phyloP scores from a whole-genome alignment of 2,797 vertebrate genomes.

The Enteromius thamalakanensis region DNA sequence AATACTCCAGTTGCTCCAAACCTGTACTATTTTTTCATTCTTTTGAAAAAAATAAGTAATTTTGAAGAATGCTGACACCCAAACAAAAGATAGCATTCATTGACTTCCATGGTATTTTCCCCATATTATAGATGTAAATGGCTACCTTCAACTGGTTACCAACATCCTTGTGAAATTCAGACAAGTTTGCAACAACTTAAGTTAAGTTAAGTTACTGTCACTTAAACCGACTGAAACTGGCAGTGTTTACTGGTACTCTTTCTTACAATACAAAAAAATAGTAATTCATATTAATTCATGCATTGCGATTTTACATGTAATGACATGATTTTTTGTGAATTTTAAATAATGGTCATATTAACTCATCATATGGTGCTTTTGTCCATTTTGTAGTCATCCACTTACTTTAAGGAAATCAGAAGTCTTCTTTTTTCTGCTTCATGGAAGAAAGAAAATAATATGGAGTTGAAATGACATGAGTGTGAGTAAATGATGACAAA shows the following conservation, averaged over 20 bases:
- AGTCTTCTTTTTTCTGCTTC: not conserved
- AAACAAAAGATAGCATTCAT: not conserved
- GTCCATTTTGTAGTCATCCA: not conserved
- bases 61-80: not conserved
- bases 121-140: not conserved
- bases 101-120: not conserved
- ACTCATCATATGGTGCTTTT: not conserved
- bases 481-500: slow-evolving; percentile 19
- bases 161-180: not conserved
- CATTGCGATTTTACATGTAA: not conserved
- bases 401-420: not conserved
- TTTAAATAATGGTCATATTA: not conserved
- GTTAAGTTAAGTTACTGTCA: too few species aligned
- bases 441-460: not conserved
- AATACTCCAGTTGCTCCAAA: not conserved
- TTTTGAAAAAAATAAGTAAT: not conserved
- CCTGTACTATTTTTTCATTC: not conserved
- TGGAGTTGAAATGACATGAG: not conserved
- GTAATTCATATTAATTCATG: not conserved
- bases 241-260: not conserved
- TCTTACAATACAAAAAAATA: not conserved
- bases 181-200: not conserved
- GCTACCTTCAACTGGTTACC: not conserved
- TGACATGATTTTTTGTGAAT: not conserved
- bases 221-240: not conserved